These are phyloP conservation scores for Noctua fimbriata DNA, from an alignment of 2,888 invertebrate species.

Conservation along the genomic window DNA sequence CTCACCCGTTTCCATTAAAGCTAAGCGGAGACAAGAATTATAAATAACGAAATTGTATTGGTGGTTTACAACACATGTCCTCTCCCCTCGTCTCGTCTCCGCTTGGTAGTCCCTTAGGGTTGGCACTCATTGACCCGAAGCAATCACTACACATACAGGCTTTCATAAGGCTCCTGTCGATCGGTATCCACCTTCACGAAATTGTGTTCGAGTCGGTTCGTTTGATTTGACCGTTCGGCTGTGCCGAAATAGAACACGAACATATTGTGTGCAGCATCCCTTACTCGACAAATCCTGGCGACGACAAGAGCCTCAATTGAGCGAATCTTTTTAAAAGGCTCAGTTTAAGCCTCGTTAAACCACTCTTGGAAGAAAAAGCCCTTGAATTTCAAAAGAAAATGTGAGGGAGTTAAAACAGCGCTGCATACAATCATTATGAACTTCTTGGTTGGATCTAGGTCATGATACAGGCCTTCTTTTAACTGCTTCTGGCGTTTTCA, in stretches of 20 bases:
- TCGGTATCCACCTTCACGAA: not conserved
- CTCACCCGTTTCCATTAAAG: too few species aligned
- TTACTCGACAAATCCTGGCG: not conserved
- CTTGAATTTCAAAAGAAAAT: constrained; percentile 30
- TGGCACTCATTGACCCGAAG: not conserved
- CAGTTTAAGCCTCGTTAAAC: not conserved
- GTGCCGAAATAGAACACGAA: not conserved
- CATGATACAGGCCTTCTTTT: constrained; percentile 19
- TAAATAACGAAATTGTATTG: too few species aligned
- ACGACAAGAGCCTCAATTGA: constrained; percentile 23
- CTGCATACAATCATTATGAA: constrained; percentile 4
- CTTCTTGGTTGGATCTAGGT: constrained; percentile 12
- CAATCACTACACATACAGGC: not conserved
- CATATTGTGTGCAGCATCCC: not conserved
- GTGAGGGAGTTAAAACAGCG: not conserved
- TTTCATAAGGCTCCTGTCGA: not conserved
- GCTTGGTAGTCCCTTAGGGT: not conserved
- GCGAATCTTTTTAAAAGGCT: constrained; percentile 22
- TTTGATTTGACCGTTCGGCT: not conserved
- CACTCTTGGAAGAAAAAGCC: constrained; percentile 11
- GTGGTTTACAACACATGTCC: too few species aligned
- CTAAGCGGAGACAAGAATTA: too few species aligned
- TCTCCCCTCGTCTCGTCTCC: too few species aligned
- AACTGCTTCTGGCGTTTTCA: not conserved
- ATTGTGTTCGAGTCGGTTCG: not conserved